Conservation (phyloP, 2,113 vertebrate species). For the Vireo altiloquus region DNA sequence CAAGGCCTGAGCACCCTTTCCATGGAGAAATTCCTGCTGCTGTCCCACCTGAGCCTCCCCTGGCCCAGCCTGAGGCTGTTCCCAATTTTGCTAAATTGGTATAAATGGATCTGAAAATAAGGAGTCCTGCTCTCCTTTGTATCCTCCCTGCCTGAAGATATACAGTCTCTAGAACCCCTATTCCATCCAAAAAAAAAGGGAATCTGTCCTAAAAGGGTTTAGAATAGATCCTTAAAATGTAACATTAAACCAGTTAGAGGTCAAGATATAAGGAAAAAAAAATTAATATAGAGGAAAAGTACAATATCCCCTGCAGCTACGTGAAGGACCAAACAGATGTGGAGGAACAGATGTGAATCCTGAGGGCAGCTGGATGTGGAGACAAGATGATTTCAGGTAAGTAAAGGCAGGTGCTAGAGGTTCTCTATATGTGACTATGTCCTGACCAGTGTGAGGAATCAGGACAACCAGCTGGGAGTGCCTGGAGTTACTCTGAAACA, state of each 20-base stretch:
- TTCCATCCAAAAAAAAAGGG: not conserved
- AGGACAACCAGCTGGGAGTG: not conserved
- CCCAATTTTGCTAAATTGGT: too few species aligned
- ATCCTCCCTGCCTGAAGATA: not conserved
- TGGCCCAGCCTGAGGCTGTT: rapidly evolving
- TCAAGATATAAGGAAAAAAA: not conserved
- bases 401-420: not conserved
- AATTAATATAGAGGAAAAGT: not conserved
- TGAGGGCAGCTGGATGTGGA: not conserved
- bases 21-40: rapidly evolving
- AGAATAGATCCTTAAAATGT: not conserved
- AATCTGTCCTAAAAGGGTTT: not conserved
- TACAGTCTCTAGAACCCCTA: not conserved
- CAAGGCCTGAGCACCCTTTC: not conserved
- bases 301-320: not conserved
- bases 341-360: not conserved
- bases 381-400: not conserved
- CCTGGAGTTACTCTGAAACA: not conserved
- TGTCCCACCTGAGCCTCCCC: not conserved
- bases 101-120: too few species aligned
- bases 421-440: rapidly evolving
- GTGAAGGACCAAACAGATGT: not conserved
- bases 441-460: not conserved
- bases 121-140: not conserved
- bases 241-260: not conserved